Conservation (phyloP, 2,113 vertebrate species). For the Scatophagus argus region DNA sequence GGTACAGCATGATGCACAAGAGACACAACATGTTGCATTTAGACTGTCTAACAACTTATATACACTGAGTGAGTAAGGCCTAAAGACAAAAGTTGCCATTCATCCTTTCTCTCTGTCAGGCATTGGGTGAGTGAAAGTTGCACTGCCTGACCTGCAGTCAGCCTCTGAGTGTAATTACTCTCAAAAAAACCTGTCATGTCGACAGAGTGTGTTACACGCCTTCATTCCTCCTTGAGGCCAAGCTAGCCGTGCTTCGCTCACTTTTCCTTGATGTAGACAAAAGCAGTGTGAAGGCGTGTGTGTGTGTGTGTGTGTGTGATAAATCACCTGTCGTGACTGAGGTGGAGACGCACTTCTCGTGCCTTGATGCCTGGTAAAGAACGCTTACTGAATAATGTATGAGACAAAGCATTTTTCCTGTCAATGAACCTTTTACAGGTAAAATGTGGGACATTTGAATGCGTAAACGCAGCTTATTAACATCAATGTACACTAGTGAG, state of each 20-base stretch:
- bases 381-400: conserved; percentile 38
- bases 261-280: conserved; percentile 44
- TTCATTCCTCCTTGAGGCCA: conserved; percentile 42
- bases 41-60: too few species aligned
- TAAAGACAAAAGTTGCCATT: neutral
- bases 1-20: neutral
- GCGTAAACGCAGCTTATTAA: neutral
- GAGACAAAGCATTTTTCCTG: conserved; percentile 8
- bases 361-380: conserved; percentile 14
- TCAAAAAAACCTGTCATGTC: conserved; percentile 45
- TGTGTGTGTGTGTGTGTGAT: conserved; percentile 38
- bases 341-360: conserved; percentile 13
- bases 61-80: neutral
- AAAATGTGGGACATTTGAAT: conserved; percentile 18
- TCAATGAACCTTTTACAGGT: conserved; percentile 16
- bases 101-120: neutral
- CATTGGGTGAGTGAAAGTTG: neutral
- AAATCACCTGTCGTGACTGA: conserved; percentile 55
- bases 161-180: conserved; percentile 28
- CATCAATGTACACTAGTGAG: neutral
- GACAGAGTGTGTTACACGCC: conserved; percentile 39
- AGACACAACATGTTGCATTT: neutral
- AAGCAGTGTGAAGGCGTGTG: conserved; percentile 7
- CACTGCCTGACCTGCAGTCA: conserved; percentile 11
- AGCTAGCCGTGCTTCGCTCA: conserved; percentile 48